Evolutionary conservation across 2,113 vertebrate species (phyloP), one percentile per base, ranked within the genome.

Genomic region (Lepus americanus): DNA sequence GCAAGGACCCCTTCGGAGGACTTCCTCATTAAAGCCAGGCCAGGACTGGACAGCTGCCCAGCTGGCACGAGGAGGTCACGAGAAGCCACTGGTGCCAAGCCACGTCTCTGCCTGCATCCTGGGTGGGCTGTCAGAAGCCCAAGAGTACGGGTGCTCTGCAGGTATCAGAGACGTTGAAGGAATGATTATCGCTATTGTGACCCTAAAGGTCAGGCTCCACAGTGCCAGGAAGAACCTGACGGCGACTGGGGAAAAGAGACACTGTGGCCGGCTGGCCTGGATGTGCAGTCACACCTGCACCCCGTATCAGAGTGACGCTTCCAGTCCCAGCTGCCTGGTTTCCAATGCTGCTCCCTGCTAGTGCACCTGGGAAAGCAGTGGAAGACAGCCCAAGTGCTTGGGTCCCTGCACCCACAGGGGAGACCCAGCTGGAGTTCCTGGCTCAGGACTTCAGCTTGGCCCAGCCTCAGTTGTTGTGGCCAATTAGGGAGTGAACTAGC

Each of bases 101-200:
- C 63, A 61, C 33, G 31, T 9, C 22, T 22, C 67, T 59, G 25
- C 70, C 51, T 79, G 76, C 6, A 31, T 27, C 39, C 33, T 3
- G 5, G 5, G 61, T 0, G 2, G 16, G 69, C 13, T 1, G 0
- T 14, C n/a, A 78, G 36, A 86, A 63, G 49, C 39, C 5, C 3
- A 61, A 86, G 14, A 55, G 0, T 0, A 63, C 66, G 69, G 36
- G 8, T 51, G 27, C 31, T 27, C 36, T 66, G 33, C 5, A 7
- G 0, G 31, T 12, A 16, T 9, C 0, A 0, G 67, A 64, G 67
- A 80, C 0, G 1, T 0, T 2, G 33, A 33, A 55, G 0, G 3
- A 61, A 51, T 0, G 0, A 1, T 9, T 12, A 5, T 1, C 22
- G 6, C 10, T 10, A 0, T 1, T 79, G 51, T 44, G 44, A 44